A percentile compares a stretch with the other conserved stretches of the same genome.
Conservation (phyloP, 2,797 vertebrate genomes). For the Sciurus vulgaris region DNA sequence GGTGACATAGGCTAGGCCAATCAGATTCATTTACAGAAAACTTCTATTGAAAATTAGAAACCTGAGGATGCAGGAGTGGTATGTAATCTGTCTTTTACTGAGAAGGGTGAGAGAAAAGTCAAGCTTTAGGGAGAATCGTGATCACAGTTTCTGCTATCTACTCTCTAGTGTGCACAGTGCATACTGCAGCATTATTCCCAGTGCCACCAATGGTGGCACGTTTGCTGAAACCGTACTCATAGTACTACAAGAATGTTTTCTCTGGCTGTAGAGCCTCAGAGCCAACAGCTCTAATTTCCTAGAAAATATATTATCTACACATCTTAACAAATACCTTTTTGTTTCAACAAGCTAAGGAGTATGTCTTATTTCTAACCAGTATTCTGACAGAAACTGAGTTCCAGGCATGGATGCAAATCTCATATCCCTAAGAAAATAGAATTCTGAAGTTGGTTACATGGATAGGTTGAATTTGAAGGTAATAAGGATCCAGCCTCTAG, state of each 20-base stretch:
- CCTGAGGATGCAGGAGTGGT: background rate
- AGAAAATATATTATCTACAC: background rate
- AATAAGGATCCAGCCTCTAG: background rate
- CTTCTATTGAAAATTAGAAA: background rate
- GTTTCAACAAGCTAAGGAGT: conserved; percentile 34
- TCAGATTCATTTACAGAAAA: background rate
- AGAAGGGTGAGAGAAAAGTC: background rate
- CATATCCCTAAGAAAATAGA: background rate
- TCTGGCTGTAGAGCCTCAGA: background rate
- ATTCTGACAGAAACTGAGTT: conserved; percentile 11
- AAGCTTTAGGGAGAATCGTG: background rate
- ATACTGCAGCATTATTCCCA: background rate
- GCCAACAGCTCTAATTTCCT: background rate
- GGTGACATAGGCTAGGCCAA: background rate
- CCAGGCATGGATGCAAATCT: background rate
- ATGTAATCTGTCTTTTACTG: background rate
- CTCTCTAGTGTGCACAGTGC: background rate
- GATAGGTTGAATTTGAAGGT: background rate
- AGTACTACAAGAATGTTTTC: background rate
- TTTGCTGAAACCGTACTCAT: background rate
- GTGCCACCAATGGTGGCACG: accelerated
- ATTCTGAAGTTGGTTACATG: background rate
- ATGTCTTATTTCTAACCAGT: conserved; percentile 9
- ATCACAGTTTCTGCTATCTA: background rate
- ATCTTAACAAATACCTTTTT: conserved; percentile 1